These are phyloP conservation scores for Gadopsis marmoratus DNA, from an alignment of 2,797 vertebrate species.

Conservation along the genomic window DNA sequence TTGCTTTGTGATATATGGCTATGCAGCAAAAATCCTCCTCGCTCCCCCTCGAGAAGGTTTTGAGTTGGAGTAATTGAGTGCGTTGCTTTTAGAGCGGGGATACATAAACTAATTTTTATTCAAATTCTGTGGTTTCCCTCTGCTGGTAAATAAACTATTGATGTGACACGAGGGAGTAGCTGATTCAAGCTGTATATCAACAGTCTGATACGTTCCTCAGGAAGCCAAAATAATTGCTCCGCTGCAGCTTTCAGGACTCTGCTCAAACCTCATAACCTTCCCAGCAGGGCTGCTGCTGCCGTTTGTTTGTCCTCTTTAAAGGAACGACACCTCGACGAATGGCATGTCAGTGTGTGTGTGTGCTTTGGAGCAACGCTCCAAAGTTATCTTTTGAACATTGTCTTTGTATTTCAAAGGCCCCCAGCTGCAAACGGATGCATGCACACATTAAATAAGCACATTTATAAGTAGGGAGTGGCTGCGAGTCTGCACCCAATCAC, in stretches of 20 bases:
- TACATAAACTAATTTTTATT: conserved; percentile 66
- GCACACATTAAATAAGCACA: too few species aligned
- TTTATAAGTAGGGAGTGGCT: too few species aligned
- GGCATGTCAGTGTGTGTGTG: conserved; percentile 16
- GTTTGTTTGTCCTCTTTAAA: conserved; percentile 50
- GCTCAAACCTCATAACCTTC: conserved; percentile 38
- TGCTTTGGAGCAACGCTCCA: conserved; percentile 13
- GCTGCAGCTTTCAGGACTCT: conserved; percentile 24
- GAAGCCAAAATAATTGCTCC: conserved; percentile 51
- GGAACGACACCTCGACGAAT: conserved; percentile 31
- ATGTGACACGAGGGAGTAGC: conserved; percentile 63
- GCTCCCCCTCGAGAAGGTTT: conserved; percentile 37
- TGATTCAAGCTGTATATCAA: conserved; percentile 61
- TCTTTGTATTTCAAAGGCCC: background rate
- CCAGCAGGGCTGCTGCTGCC: conserved; percentile 53
- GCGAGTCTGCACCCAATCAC: too few species aligned
- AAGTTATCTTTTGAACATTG: background rate
- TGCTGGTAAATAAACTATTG: conserved; percentile 63
- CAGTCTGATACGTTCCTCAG: conserved; percentile 45
- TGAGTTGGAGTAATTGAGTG: conserved; percentile 50
- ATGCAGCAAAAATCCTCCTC: conserved; percentile 51
- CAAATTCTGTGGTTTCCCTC: conserved; percentile 55
- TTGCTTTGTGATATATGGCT: conserved; percentile 58
- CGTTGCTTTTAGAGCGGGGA: conserved; percentile 48
- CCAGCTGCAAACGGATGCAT: too few species aligned